Evolutionary conservation across 2,797 vertebrate genomes (phyloP).

Genomic region (Acipenser transmontanus): DNA sequence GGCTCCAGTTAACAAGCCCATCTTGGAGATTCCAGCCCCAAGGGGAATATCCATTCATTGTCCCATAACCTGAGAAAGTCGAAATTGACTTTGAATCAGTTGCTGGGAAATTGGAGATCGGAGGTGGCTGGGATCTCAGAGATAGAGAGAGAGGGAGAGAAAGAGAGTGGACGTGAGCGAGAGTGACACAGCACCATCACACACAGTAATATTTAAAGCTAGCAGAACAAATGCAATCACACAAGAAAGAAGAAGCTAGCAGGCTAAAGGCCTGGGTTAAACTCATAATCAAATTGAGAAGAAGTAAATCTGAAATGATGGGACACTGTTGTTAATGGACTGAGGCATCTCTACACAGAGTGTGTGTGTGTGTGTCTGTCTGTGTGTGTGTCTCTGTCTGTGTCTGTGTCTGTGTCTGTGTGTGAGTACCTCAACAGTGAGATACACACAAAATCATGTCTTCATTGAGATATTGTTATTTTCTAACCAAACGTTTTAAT

Average conservation of each 20-base stretch:
- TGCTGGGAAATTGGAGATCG: neutral
- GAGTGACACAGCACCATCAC: too few species aligned
- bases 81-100: slow-evolving; percentile 5
- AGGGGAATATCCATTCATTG: neutral
- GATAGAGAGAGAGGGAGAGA: neutral
- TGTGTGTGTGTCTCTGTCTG: neutral
- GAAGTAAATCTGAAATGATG: too few species aligned
- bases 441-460: too few species aligned
- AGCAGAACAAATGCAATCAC: neutral
- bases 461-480: too few species aligned
- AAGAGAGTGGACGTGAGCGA: neutral
- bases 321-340: too few species aligned
- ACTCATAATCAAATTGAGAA: too few species aligned
- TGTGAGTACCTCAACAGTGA: too few species aligned
- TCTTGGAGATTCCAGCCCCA: neutral
- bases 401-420: too few species aligned
- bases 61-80: neutral
- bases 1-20: neutral
- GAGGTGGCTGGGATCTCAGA: neutral
- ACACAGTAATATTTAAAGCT: neutral
- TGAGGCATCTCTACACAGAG: neutral
- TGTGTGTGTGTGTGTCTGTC: neutral
- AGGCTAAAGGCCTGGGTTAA: too few species aligned
- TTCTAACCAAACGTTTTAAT: too few species aligned
- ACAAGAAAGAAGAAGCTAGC: too few species aligned